These are phyloP conservation scores for Microplitis deprimator DNA, from an alignment of 2,888 invertebrate species.

Conservation along the genomic window DNA sequence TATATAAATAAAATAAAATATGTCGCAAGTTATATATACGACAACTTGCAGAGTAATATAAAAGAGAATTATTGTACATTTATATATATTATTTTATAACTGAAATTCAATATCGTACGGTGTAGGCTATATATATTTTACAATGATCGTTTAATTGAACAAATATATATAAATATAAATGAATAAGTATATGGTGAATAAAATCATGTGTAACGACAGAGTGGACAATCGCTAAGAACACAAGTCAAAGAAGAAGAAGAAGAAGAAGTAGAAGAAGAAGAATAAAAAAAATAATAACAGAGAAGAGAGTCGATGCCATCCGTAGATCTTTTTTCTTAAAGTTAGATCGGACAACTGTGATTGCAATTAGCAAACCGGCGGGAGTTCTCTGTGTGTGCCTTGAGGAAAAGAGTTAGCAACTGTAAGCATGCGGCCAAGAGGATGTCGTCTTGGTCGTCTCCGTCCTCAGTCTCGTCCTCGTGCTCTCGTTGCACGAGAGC, in stretches of 20 bases:
- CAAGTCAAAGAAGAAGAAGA: conserved; percentile 14
- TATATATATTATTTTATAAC: too few relatives aligned
- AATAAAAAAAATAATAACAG: conserved; percentile 6
- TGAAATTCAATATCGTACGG: too few relatives aligned
- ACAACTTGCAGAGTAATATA: background rate
- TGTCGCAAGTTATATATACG: background rate
- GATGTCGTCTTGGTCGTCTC: background rate
- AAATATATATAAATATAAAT: conserved; percentile 15
- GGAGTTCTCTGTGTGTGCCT: conserved; percentile 54
- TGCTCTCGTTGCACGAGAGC: background rate
- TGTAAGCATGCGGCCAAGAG: background rate
- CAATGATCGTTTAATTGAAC: conserved; percentile 1
- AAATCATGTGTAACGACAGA: conserved; percentile 34
- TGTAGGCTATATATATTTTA: too few relatives aligned
- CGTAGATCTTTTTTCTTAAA: conserved; percentile 52
- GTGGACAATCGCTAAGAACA: conserved; percentile 38
- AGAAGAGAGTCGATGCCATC: conserved; percentile 40
- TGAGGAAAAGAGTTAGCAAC: conserved; percentile 11
- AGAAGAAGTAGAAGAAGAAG: conserved; percentile 25
- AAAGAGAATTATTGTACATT: too few relatives aligned
- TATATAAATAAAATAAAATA: conserved; percentile 22
- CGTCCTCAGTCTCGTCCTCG: background rate
- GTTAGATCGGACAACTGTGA: conserved; percentile 59
- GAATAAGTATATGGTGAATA: conserved; percentile 15
- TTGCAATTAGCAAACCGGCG: conserved; percentile 65